These are phyloP conservation scores for Eidolon helvum DNA, from an alignment of 2,113 vertebrate species.

Conservation along the genomic window DNA sequence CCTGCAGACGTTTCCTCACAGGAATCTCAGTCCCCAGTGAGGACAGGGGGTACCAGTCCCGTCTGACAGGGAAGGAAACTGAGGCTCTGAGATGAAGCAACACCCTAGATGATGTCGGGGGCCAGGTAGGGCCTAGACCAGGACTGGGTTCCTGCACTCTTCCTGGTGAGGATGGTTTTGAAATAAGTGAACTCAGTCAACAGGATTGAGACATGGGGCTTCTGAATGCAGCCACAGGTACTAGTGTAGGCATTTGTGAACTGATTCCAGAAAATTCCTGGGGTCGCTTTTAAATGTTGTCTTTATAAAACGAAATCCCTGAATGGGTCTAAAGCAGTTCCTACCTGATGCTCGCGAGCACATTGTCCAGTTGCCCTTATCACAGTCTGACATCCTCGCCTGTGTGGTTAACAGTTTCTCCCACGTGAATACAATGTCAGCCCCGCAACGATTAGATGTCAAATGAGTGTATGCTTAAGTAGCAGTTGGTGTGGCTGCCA, in stretches of 20 bases:
- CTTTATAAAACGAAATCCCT: not conserved
- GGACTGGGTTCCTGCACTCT: not conserved
- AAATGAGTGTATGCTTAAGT: rapidly evolving
- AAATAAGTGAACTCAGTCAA: not conserved
- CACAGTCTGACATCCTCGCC: not conserved
- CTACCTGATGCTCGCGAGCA: not conserved
- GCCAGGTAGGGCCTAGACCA: not conserved
- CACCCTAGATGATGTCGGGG: too few relatives aligned
- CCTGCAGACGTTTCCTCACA: not conserved
- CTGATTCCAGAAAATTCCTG: not conserved
- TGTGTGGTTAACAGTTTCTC: not conserved
- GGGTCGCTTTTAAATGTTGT: not conserved
- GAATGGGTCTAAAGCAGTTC: not conserved
- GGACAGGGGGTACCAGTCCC: not conserved
- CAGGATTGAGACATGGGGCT: not conserved
- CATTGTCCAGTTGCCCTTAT: not conserved
- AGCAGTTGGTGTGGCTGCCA: not conserved
- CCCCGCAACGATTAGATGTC: not conserved
- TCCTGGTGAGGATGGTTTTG: not conserved
- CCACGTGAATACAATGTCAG: not conserved
- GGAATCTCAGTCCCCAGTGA: not conserved
- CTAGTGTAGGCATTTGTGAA: not conserved
- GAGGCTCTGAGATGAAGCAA: not conserved
- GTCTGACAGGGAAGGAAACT: not conserved
- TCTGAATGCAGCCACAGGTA: not conserved